Evolutionary conservation across 2,888 invertebrate genomes (phyloP).

Genomic region (Chironomus tentans): DNA sequence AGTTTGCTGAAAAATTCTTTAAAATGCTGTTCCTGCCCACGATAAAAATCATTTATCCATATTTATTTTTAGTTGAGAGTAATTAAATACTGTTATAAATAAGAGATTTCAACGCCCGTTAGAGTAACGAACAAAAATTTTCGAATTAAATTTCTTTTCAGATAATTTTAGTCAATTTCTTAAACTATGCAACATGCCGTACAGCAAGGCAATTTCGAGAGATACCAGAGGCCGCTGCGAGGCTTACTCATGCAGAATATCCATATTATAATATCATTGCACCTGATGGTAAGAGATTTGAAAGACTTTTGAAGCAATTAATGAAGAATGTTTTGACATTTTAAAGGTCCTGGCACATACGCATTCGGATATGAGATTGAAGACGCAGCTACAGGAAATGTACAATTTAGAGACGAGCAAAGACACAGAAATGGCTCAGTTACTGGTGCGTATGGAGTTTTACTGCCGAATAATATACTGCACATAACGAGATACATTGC

Average conservation of each 20-base stretch:
- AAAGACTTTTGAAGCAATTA: slow-evolving; percentile 5
- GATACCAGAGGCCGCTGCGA: background rate
- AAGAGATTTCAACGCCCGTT: background rate
- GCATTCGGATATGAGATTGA: slow-evolving; percentile 63
- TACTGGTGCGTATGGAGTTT: slow-evolving; percentile 60
- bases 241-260: slow-evolving; percentile 38
- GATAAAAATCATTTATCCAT: too few relatives aligned
- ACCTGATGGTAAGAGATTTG: slow-evolving; percentile 33
- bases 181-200: slow-evolving; percentile 15
- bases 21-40: too few relatives aligned
- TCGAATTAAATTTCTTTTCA: background rate
- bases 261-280: slow-evolving; percentile 39
- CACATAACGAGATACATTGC: slow-evolving; percentile 55
- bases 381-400: slow-evolving; percentile 54
- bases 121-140: background rate
- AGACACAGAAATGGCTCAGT: slow-evolving; percentile 61
- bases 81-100: background rate
- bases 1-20: too few relatives aligned
- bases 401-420: slow-evolving; percentile 63
- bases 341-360: slow-evolving; percentile 53
- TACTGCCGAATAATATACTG: slow-evolving; percentile 53
- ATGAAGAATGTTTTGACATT: background rate
- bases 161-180: background rate
- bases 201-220: slow-evolving; percentile 5
- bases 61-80: too few relatives aligned